Evolutionary conservation across 2,113 vertebrate species (phyloP).

Genomic region (Chaetodon trifascialis): DNA sequence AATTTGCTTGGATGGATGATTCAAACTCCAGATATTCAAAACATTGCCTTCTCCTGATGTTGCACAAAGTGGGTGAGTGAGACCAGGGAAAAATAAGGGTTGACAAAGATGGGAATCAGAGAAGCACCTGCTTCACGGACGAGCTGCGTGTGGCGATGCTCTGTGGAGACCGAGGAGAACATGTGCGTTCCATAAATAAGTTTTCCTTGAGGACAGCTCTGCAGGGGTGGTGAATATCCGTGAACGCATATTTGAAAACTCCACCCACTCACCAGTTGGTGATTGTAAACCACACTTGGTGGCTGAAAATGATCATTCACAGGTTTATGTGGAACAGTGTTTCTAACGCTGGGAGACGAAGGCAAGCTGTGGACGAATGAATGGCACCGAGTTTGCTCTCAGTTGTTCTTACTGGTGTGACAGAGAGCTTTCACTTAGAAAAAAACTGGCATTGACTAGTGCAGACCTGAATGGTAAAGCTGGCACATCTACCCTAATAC

Average conservation of each 20-base stretch:
- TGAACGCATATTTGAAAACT: conserved; percentile 38
- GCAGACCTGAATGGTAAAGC: conserved; percentile 30
- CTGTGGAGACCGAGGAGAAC: background rate
- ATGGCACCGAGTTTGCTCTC: background rate
- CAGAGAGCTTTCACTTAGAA: conserved; percentile 15
- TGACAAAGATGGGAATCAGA: background rate
- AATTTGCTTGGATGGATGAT: too few species aligned
- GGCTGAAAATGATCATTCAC: conserved; percentile 29
- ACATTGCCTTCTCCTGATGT: too few species aligned
- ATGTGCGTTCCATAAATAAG: conserved; percentile 26
- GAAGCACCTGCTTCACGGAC: background rate
- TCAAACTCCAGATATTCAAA: too few species aligned
- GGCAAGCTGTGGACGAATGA: background rate
- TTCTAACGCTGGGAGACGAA: background rate
- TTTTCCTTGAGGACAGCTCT: conserved; percentile 3
- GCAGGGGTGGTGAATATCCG: conserved; percentile 37
- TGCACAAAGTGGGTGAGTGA: too few species aligned
- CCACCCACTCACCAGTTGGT: conserved; percentile 64
- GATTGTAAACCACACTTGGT: background rate
- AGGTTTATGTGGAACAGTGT: conserved; percentile 11
- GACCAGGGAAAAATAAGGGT: too few species aligned
- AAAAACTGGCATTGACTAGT: conserved; percentile 63
- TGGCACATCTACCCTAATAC: conserved; percentile 56
- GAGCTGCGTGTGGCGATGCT: background rate
- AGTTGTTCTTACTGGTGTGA: background rate